A percentile compares a stretch with the other conserved stretches of the same genome.
These are phyloP conservation scores for Orcinus orca DNA, from an alignment of 2,113 vertebrate species.

Conservation along the genomic window DNA sequence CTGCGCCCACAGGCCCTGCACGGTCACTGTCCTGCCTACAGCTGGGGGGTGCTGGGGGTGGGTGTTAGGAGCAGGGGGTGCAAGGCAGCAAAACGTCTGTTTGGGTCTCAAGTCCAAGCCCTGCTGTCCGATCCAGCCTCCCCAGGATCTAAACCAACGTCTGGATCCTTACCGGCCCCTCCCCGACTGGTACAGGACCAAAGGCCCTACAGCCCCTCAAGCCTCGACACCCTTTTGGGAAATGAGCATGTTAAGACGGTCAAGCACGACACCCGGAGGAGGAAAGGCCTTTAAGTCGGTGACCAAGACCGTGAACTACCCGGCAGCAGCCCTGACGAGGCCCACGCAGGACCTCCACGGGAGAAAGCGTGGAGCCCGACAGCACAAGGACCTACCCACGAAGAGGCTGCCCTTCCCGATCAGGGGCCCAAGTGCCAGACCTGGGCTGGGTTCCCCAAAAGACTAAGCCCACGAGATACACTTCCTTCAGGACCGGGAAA, in stretches of 20 bases:
- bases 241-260: background rate
- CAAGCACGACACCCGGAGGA: background rate
- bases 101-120: too few relatives aligned
- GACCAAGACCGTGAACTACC: background rate
- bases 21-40: fast-evolving
- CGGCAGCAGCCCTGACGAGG: fast-evolving
- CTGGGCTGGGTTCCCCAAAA: background rate
- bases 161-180: fast-evolving
- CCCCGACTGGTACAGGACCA: fast-evolving
- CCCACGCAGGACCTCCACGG: fast-evolving
- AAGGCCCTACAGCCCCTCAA: background rate
- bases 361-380: fast-evolving
- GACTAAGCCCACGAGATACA: fast-evolving
- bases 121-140: background rate
- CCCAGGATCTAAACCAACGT: fast-evolving
- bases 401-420: fast-evolving
- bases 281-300: background rate
- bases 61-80: too few relatives aligned
- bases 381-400: fast-evolving
- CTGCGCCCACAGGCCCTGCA: fast-evolving
- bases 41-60: fast-evolving
- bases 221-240: background rate
- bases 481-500: background rate
- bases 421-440: too few relatives aligned
- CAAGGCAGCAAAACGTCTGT: background rate